Conservation (phyloP, 2,888 invertebrate genomes). For the Polydrusus pterygomalis region DNA sequence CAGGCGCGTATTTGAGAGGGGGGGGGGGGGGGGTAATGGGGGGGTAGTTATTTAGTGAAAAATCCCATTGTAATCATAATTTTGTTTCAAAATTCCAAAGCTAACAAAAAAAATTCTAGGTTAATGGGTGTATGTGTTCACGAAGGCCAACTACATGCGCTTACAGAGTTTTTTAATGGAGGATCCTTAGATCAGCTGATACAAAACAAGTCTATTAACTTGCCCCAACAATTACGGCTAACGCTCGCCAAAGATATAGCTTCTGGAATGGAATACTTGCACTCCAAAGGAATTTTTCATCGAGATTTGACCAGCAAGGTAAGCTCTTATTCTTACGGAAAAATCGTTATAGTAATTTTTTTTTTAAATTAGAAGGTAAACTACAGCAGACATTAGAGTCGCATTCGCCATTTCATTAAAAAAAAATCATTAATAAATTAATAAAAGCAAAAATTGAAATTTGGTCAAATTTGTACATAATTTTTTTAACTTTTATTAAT, state of each 20-base stretch:
- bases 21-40: too few relatives aligned
- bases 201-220: constrained; percentile 80
- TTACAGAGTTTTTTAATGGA: constrained; percentile 96
- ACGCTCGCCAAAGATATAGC: constrained; percentile 92
- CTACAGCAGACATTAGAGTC: too few relatives aligned
- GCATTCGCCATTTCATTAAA: too few relatives aligned
- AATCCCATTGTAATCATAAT: neutral
- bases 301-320: constrained; percentile 97
- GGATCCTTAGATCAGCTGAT: constrained; percentile 95
- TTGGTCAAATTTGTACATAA: too few relatives aligned
- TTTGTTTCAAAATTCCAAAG: neutral
- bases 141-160: constrained; percentile 95
- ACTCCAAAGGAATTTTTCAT: constrained; percentile 94
- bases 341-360: too few relatives aligned
- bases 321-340: constrained; percentile 53
- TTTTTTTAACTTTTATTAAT: too few relatives aligned
- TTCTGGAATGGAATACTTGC: constrained; percentile 94
- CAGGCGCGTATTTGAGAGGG: too few relatives aligned
- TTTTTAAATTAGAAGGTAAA: too few relatives aligned
- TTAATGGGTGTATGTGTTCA: constrained; percentile 98
- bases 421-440: too few relatives aligned
- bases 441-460: too few relatives aligned
- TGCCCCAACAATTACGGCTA: constrained; percentile 88
- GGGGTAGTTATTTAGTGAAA: too few relatives aligned
- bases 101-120: constrained; percentile 64